These are phyloP conservation scores for Danaus chrysippus DNA, from an alignment of 2,888 invertebrate species.

Conservation along the genomic window DNA sequence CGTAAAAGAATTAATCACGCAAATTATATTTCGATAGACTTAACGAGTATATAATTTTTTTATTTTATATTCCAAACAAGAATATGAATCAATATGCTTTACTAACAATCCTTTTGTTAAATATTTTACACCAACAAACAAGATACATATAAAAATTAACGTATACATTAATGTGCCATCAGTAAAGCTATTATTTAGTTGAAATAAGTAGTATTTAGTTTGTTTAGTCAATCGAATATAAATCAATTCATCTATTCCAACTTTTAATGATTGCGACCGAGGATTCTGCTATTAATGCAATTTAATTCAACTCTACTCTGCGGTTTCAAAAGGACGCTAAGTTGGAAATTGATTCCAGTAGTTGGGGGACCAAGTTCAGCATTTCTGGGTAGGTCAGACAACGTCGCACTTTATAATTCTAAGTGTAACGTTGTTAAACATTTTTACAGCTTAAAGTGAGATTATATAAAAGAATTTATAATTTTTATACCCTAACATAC, in stretches of 20 bases:
- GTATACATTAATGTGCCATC: not conserved
- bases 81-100: no score
- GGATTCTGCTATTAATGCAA: constrained; percentile 37
- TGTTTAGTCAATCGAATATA: not conserved
- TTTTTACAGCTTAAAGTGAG: no score
- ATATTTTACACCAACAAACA: no score
- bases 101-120: no score
- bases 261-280: constrained; percentile 26
- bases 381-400: constrained; percentile 29
- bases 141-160: no score
- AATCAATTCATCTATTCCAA: constrained; percentile 9
- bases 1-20: no score
- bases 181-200: not conserved
- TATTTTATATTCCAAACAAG: no score
- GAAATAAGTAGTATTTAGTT: not conserved
- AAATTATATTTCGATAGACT: no score
- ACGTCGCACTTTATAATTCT: constrained; percentile 30
- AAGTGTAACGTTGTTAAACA: not conserved
- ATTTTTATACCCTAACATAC: no score
- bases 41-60: no score
- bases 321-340: constrained; percentile 36
- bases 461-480: no score
- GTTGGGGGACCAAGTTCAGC: constrained; percentile 36
- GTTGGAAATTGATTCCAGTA: constrained; percentile 40
- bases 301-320: constrained; percentile 38